These are phyloP conservation scores for Drosophila histrio DNA, from an alignment of 2,888 invertebrate genomes.

Conservation along the genomic window DNA sequence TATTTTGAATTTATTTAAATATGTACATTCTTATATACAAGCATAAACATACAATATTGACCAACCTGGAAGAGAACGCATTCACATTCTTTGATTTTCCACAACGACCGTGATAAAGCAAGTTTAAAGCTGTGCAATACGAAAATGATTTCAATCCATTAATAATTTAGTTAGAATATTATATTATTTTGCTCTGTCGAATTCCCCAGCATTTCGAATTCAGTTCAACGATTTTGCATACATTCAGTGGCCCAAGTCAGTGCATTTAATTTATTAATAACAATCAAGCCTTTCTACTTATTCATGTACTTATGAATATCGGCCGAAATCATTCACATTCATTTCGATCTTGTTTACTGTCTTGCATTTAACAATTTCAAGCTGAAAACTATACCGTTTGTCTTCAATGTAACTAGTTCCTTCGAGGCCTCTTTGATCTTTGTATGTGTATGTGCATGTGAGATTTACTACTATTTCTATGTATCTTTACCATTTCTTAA, in stretches of 20 bases:
- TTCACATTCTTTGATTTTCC: conserved; percentile 14
- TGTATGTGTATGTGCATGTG: not conserved
- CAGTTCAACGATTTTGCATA: not conserved
- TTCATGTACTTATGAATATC: conserved; percentile 32
- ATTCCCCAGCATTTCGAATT: conserved; percentile 1
- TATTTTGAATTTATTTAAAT: conserved; percentile 26
- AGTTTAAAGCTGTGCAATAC: conserved; percentile 21
- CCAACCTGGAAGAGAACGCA: not conserved
- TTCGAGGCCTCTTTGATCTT: not conserved
- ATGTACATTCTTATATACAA: not conserved
- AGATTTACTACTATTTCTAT: not conserved
- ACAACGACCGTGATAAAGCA: conserved; percentile 27
- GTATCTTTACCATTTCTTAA: not conserved
- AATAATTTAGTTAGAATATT: conserved; percentile 14
- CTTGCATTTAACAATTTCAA: conserved; percentile 1
- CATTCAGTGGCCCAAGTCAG: not conserved
- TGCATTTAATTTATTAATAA: conserved; percentile 1
- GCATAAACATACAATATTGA: not conserved
- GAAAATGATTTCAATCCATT: not conserved
- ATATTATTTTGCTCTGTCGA: not conserved
- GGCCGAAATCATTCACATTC: not conserved
- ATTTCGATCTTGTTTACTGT: not conserved
- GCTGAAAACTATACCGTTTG: conserved; percentile 10
- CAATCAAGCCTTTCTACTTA: not conserved
- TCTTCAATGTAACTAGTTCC: conserved; percentile 24